These are phyloP conservation scores for Leptopilina myrica DNA, from an alignment of 2,888 invertebrate species.

Conservation along the genomic window DNA sequence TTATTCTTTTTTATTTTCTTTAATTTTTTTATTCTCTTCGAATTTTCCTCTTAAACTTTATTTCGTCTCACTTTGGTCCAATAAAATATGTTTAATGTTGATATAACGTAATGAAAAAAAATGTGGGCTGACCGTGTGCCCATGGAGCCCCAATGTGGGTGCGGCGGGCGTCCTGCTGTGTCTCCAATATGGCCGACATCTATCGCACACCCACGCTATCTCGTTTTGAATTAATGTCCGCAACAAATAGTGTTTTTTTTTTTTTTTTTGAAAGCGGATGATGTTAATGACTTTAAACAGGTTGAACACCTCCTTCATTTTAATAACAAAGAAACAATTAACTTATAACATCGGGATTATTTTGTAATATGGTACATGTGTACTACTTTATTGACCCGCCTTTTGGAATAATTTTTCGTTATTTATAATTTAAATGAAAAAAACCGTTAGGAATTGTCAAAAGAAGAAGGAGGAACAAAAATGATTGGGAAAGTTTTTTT, in stretches of 20 bases:
- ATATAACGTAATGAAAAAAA: slow-evolving; percentile 13
- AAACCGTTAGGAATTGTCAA: too few relatives aligned
- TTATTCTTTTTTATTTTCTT: too few relatives aligned
- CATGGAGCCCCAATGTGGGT: slow-evolving; percentile 63
- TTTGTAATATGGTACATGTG: not conserved
- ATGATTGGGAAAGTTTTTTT: too few relatives aligned
- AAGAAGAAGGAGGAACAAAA: not conserved
- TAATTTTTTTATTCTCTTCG: too few relatives aligned
- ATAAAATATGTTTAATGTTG: not conserved
- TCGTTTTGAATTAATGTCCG: slow-evolving; percentile 41
- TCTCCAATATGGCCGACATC: slow-evolving; percentile 70
- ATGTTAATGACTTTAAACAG: slow-evolving; percentile 23
- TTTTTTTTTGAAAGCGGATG: slow-evolving; percentile 26
- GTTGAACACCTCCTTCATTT: slow-evolving; percentile 29
- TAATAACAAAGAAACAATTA: slow-evolving; percentile 24
- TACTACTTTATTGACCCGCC: too few relatives aligned
- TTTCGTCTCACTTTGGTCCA: too few relatives aligned
- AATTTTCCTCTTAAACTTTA: too few relatives aligned
- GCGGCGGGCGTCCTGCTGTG: slow-evolving; percentile 72
- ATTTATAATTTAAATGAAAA: too few relatives aligned
- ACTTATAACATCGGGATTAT: slow-evolving; percentile 7
- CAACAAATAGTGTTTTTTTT: not conserved
- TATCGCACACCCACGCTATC: slow-evolving; percentile 67
- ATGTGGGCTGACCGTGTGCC: slow-evolving; percentile 45
- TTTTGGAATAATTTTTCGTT: too few relatives aligned